Percentiles rank a stretch among this genome's conserved stretches.
Evolutionary conservation across 2,113 vertebrate genomes (phyloP).

Genomic region (Ia io): DNA sequence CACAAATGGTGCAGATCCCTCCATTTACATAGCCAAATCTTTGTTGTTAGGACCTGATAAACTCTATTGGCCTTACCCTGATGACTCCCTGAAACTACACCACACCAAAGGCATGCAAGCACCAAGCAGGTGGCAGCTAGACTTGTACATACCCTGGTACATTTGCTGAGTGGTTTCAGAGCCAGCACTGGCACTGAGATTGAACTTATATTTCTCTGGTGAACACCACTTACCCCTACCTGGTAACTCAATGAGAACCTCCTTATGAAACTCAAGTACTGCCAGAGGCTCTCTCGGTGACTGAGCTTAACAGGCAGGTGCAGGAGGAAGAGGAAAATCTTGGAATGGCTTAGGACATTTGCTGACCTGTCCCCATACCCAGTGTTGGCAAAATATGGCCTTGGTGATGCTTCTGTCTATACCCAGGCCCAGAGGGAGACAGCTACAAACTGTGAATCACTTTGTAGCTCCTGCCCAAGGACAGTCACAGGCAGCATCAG

Average conservation of each 20-base stretch:
- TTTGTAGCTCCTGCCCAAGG: background rate
- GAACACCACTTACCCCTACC: background rate
- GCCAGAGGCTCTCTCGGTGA: background rate
- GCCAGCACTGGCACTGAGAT: background rate
- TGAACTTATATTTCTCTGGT: background rate
- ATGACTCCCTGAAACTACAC: background rate
- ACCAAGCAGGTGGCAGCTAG: background rate
- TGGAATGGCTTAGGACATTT: background rate
- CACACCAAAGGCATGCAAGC: background rate
- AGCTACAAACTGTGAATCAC: background rate
- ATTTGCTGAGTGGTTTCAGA: background rate
- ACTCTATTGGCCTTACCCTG: background rate
- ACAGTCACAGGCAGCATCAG: background rate
- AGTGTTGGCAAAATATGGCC: background rate
- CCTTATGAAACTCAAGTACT: background rate
- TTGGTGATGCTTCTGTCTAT: background rate
- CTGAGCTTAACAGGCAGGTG: background rate
- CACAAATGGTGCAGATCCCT: background rate
- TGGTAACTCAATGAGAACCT: background rate
- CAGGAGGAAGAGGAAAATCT: background rate
- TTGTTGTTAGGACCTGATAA: background rate
- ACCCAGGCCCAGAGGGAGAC: background rate
- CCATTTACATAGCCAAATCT: background rate
- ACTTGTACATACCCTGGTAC: background rate
- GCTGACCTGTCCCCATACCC: background rate